Evolutionary conservation across 2,888 invertebrate genomes (phyloP).

Genomic region (Torymus auratus): DNA sequence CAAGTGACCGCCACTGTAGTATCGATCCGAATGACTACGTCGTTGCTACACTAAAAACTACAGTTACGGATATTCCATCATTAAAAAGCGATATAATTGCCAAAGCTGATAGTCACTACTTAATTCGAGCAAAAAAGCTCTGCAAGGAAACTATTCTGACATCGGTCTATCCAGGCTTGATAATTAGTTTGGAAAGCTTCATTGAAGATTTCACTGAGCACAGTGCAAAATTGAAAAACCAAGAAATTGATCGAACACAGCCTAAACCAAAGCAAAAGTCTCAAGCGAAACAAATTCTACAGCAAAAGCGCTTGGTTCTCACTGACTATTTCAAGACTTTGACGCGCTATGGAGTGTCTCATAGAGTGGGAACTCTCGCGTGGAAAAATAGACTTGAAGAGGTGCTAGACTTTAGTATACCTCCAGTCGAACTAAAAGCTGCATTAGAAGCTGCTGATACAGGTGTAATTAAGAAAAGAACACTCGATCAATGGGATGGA

Average conservation of each 20-base stretch:
- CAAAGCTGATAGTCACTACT: slow-evolving; percentile 75
- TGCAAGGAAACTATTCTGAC: slow-evolving; percentile 82
- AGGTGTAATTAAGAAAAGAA: slow-evolving; percentile 75
- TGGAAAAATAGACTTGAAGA: slow-evolving; percentile 74
- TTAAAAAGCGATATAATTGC: slow-evolving; percentile 70
- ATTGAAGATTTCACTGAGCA: slow-evolving; percentile 83
- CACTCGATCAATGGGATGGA: slow-evolving; percentile 83
- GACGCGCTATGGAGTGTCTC: slow-evolving; percentile 86
- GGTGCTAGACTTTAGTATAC: slow-evolving; percentile 81
- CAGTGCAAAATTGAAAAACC: slow-evolving; percentile 82
- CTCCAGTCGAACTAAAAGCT: slow-evolving; percentile 84
- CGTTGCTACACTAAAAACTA: slow-evolving; percentile 56
- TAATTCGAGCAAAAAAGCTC: slow-evolving; percentile 81
- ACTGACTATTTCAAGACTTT: slow-evolving; percentile 91
- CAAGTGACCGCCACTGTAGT: slow-evolving; percentile 68
- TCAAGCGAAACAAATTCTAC: slow-evolving; percentile 87
- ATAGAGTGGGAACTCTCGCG: slow-evolving; percentile 84
- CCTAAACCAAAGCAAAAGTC: slow-evolving; percentile 87
- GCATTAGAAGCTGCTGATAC: slow-evolving; percentile 79
- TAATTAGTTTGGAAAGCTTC: slow-evolving; percentile 82
- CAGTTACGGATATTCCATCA: neutral
- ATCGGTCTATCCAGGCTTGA: slow-evolving; percentile 80
- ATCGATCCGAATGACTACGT: slow-evolving; percentile 73
- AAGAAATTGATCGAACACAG: slow-evolving; percentile 78
- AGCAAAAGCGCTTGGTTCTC: slow-evolving; percentile 90